phyloP scores from a whole-genome alignment of 2,113 vertebrate species.

The Agapornis roseicollis region DNA sequence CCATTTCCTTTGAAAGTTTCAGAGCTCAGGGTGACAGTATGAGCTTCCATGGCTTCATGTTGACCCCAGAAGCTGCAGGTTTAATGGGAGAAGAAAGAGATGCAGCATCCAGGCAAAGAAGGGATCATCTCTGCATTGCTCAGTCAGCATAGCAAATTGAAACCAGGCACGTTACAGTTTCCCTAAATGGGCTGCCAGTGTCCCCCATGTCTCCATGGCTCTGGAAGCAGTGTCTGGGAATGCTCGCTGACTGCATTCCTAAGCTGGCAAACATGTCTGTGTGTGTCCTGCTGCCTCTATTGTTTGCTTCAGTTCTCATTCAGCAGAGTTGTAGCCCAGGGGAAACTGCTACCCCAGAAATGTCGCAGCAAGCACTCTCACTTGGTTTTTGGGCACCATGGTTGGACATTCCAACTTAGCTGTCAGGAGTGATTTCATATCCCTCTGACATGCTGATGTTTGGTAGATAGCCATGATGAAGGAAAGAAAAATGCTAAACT shows the following conservation, averaged over 20 bases:
- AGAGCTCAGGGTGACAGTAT: constrained; percentile 44
- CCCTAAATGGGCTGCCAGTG: constrained; percentile 29
- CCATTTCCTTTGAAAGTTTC: constrained; percentile 46
- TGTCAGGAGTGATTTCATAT: constrained; percentile 58
- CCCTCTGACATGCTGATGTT: neutral
- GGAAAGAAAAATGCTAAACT: neutral
- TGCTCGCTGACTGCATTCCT: constrained; percentile 28
- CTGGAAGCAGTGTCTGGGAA: constrained; percentile 35
- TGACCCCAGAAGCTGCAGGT: constrained; percentile 45
- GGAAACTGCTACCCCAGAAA: constrained; percentile 68
- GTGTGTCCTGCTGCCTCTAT: constrained; percentile 58
- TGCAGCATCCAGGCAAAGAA: neutral
- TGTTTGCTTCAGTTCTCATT: constrained; percentile 64
- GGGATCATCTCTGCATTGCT: neutral
- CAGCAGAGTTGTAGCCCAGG: constrained; percentile 47
- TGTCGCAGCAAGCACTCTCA: constrained; percentile 41
- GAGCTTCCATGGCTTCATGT: constrained; percentile 25
- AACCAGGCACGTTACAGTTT: constrained; percentile 28
- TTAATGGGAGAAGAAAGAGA: constrained; percentile 35
- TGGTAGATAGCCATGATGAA: neutral
- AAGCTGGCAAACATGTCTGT: constrained; percentile 20
- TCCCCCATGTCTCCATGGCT: neutral
- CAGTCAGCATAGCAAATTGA: constrained; percentile 20
- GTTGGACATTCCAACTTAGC: constrained; percentile 48
- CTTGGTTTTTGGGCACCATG: neutral